Base-by-base conservation (phyloP, 2,888 invertebrate genomes). In the Xestia c-nigrum region DNA sequence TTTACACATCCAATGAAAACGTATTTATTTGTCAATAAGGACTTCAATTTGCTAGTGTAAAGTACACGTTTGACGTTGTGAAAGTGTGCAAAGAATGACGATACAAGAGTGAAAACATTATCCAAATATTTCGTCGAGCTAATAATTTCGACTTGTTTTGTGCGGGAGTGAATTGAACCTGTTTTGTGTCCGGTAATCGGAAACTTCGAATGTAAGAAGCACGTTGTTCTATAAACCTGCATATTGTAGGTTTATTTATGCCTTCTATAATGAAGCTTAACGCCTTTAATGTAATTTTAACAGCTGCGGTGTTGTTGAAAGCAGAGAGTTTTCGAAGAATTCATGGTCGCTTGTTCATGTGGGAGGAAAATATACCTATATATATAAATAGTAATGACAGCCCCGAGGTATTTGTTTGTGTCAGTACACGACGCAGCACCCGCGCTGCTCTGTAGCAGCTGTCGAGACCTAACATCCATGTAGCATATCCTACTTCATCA, bases 41-140 rank as follows among this genome's bases (percentile, higher is more conserved):
- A 95, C 94, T 94, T 94, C 92, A 93, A 93, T 94, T 95, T 95
- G 93, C 94, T 95, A 95, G 96, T 95, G 93, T 94, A 93, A 87
- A 91, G 92, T 93, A 93, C 90, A 64, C 64, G 43, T 93, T 93
- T 93, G 93, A 93, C 93, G 91, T 93, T 94, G 94, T 96, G 94
- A 93, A 94, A 93, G 93, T 95, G 95, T 95, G 93, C 89, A 92
- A 92, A 91, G 90, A 91, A 92, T 92, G 92, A 91, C 90, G 92
- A 91, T 91, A 91, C 90, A 90, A 90, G 87, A 91, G 93, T 93
- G 93, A 90, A 93, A 91, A 90, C 90, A 93, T 89, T 91, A 91
- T 93, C 91, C 91, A 91, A 85, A 84, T 86, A 86, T 90, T 90
- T 90, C 90, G 90, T 92, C 91, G 90, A 93, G 89, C 90, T 89